Percentiles rank a stretch among this genome's conserved stretches.
phyloP scores from a whole-genome alignment of 2,888 invertebrate genomes.

The Drosophila kuntzei region DNA sequence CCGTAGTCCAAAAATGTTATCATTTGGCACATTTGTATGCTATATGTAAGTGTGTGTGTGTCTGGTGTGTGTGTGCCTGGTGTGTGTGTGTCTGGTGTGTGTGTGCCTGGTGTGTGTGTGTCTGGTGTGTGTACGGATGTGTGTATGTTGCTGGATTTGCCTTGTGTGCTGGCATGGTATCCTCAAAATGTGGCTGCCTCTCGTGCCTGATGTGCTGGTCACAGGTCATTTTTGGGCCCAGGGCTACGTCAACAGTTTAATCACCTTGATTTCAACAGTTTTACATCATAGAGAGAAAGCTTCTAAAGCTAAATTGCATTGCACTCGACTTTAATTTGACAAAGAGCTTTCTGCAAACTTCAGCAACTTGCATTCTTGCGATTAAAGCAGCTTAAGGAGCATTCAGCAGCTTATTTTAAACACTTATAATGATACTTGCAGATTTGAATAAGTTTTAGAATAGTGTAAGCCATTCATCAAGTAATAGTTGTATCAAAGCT shows the following conservation, averaged over 20 bases:
- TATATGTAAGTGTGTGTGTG: constrained; percentile 29
- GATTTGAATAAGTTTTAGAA: too few relatives aligned
- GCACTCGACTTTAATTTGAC: constrained; percentile 5
- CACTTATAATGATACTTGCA: too few relatives aligned
- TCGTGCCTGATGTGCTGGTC: constrained; percentile 9
- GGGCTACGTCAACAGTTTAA: constrained; percentile 23
- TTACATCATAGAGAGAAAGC: not conserved
- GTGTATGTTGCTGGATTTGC: constrained; percentile 4
- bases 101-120: not conserved
- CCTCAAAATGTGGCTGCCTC: constrained; percentile 9
- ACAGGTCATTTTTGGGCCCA: constrained; percentile 6
- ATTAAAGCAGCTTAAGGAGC: not conserved
- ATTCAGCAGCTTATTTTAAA: too few relatives aligned
- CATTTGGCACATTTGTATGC: constrained; percentile 72
- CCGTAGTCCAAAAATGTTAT: constrained; percentile 61
- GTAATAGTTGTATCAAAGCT: too few relatives aligned
- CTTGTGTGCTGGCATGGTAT: constrained; percentile 1
- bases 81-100: not conserved
- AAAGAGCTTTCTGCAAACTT: not conserved
- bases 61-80: constrained; percentile 7
- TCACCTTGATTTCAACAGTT: constrained; percentile 17
- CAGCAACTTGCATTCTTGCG: not conserved
- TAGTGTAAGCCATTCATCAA: too few relatives aligned
- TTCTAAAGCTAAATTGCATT: not conserved
- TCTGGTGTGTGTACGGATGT: not conserved